These are phyloP conservation scores for Cyclina sinensis DNA, from an alignment of 1,140 invertebrate genomes.

Conservation along the genomic window DNA sequence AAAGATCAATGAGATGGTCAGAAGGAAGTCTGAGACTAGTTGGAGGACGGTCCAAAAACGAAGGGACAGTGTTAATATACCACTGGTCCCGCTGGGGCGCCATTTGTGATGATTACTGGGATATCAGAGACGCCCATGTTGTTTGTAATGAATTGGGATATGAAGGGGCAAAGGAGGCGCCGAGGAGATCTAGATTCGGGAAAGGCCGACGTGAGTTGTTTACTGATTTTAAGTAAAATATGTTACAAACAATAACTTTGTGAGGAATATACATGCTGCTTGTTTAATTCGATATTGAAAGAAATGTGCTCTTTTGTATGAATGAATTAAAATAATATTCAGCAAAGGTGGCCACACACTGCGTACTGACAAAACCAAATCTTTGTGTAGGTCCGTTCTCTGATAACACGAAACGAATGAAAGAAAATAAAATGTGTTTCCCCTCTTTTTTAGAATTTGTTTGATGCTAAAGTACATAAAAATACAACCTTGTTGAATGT, in stretches of 20 bases:
- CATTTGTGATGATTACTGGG: conserved; percentile 83
- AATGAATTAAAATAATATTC: too few species aligned
- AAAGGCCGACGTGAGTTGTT: conserved; percentile 70
- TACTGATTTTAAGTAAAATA: not conserved
- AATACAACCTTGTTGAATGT: not conserved
- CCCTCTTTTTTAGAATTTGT: not conserved
- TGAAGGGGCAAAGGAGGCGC: conserved; percentile 56
- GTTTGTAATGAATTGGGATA: conserved; percentile 83
- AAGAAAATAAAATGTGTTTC: too few species aligned
- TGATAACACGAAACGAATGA: too few species aligned
- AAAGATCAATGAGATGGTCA: conserved; percentile 39
- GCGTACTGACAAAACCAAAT: too few species aligned
- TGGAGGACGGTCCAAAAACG: conserved; percentile 62
- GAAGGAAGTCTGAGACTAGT: conserved; percentile 73
- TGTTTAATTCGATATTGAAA: too few species aligned
- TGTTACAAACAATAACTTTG: too few species aligned
- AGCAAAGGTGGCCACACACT: too few species aligned
- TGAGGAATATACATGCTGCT: too few species aligned
- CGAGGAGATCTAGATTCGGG: conserved; percentile 67
- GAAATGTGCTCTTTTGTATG: too few species aligned
- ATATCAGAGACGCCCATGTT: conserved; percentile 79
- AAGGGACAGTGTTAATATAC: conserved; percentile 80
- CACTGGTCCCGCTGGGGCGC: conserved; percentile 78
- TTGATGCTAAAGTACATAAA: too few species aligned
- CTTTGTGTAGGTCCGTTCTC: too few species aligned